Base-by-base conservation (phyloP, 1,140 invertebrate genomes). In the Bombus huntii region DNA sequence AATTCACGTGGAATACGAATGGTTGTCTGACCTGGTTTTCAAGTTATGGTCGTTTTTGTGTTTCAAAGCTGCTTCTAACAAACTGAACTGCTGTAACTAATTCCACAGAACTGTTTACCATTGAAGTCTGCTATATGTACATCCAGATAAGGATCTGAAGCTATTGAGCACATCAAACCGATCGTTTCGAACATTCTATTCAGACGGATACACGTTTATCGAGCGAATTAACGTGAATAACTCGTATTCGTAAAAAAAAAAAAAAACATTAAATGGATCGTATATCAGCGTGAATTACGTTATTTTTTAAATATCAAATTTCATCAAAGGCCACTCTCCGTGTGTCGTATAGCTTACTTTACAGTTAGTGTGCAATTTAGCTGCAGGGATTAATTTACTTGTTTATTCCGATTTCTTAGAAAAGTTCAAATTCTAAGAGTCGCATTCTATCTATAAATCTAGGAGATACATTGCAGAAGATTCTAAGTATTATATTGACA, bases 11-110 rank as follows among this genome's bases (percentile, higher is more conserved):
- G 18, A 53, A 22, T 53, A 53, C 47, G 47, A 53, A 57, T 28
- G 44, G 8, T 34, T 57, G 28, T 13, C 73, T 75, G 73, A 57
- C 73, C 73, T 75, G 73, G 31, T 75, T 75, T 75, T 13, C 73
- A 1, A 75, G 73, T 75, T 75, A 75, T 37, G 31, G 22, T 3
- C 18, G 73, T 53, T 47, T 75, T 75, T 75, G 25, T 75, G 9
- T 75, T 34, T 75, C 73, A 39, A 2, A 53, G 31, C 44, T 37
- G 73, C 47, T 57, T 57, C 53, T 75, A 37, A 75, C 47, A 47
- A 57, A 25, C 31, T 4, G 31, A 57, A 75, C 22, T 15, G 10
- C 15, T 8, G 47, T 57, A 75, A 75, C 44, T 57, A 47, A 75
- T 75, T 53, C 73, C 44, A 28, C 47, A 28, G 47, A 53, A 57